Evolutionary conservation across 2,113 vertebrate genomes (phyloP), one percentile per base, ranked within the genome.

Genomic region (Seriola aureovittata): DNA sequence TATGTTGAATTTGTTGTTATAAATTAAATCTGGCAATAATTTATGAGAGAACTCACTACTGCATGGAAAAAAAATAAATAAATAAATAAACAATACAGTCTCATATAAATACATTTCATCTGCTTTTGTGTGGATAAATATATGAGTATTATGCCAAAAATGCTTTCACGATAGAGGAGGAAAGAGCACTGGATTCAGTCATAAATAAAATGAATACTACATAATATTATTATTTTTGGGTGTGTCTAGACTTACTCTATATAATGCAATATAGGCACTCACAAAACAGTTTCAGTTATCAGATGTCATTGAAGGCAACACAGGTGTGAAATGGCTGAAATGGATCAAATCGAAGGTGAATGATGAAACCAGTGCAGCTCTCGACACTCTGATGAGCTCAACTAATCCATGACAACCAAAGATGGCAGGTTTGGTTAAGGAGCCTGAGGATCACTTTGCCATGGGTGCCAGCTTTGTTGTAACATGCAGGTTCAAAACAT

Each of bases 391-490:
- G 16, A 68, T 5, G 21, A 52, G 38, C 34, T 19, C 10, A 4
- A 73, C 63, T 40, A 46, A 44, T 38, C 8, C 16, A 63, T 14
- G 64, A 29, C 8, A 60, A 74, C 50, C 23, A 60, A 19, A 70
- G 57, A 46, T 38, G 52, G n/a, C 65, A 60, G 32, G 71, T 63
- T 74, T 65, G 65, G 36, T 69, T 50, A 32, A 76, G 71, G 21
- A 68, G 48, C 52, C n/a, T 57, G 48, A 78, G 73, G 75, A 71
- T 17, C 40, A 8, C 57, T 85, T 86, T 57, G 19, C 67, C 0
- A 3, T 66, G 23, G 25, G 21, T 59, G 34, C 32, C 44, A 21
- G 66, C 65, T 84, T 75, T 70, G 58, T 74, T 77, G 63, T 70
- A 34, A 19, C 14, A 34, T 6, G 4, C 48, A 17, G 62, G 46